Conservation (phyloP, 2,797 vertebrate genomes). For the Poeciliopsis presidionis region DNA sequence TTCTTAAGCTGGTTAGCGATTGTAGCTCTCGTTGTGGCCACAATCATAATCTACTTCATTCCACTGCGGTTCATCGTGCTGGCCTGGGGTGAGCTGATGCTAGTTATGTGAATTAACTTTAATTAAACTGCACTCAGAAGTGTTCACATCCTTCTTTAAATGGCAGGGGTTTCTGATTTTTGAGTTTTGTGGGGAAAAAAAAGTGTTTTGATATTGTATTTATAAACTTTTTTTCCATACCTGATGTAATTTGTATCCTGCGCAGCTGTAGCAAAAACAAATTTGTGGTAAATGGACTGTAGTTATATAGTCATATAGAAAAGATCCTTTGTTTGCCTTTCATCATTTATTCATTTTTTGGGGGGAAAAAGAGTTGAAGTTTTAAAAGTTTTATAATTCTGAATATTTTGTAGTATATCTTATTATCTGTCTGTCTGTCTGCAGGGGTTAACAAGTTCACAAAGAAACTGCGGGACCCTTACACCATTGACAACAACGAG, state of each 20-base stretch:
- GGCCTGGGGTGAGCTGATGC: constrained; percentile 92
- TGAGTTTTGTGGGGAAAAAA: neutral
- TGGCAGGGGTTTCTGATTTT: constrained; percentile 1
- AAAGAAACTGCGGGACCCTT: constrained; percentile 96
- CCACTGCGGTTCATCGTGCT: constrained; percentile 96
- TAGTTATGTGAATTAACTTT: constrained; percentile 2
- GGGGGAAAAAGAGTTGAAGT: neutral
- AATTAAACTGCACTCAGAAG: neutral
- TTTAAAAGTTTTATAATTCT: neutral
- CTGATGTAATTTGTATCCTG: neutral
- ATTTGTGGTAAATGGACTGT: neutral
- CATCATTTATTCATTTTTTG: no score
- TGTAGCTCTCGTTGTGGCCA: constrained; percentile 86
- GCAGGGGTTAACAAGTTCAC: constrained; percentile 98
- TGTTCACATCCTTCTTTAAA: neutral
- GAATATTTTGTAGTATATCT: neutral
- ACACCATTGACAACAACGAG: constrained; percentile 97
- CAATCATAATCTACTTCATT: constrained; percentile 91
- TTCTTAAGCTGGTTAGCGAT: constrained; percentile 98
- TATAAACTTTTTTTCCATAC: neutral
- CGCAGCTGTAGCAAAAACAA: neutral
- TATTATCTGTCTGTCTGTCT: neutral
- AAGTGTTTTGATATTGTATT: neutral
- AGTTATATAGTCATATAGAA: neutral
- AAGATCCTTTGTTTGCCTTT: no score